Percentiles rank a stretch among this genome's conserved stretches.
phyloP scores from a whole-genome alignment of 2,113 vertebrate genomes.

The Corythaeola cristata region DNA sequence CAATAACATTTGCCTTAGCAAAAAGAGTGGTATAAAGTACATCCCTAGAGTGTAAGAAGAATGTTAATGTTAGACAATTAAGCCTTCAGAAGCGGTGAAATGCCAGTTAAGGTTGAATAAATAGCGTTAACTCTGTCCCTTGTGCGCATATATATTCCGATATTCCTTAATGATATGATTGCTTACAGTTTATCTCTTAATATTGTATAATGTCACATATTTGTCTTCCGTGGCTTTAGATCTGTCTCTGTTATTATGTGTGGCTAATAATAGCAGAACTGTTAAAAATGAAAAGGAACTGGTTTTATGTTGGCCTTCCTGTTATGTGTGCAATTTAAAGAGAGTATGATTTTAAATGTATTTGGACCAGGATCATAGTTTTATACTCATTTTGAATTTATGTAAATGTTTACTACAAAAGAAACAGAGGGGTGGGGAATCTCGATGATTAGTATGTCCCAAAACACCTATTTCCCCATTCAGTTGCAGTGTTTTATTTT shows the following conservation, averaged over 20 bases:
- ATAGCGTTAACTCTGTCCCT: background rate
- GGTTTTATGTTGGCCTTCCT: background rate
- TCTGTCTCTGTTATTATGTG: background rate
- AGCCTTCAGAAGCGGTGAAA: background rate
- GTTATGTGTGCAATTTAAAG: background rate
- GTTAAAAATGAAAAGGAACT: background rate
- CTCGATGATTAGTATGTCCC: background rate
- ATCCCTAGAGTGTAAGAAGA: background rate
- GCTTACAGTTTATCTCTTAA: background rate
- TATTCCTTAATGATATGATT: background rate
- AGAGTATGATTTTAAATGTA: background rate
- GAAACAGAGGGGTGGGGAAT: background rate
- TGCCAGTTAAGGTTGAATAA: background rate
- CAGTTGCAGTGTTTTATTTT: background rate
- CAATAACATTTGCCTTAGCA: background rate
- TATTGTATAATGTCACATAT: background rate
- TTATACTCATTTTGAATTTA: background rate
- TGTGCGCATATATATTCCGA: background rate
- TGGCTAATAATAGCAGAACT: background rate
- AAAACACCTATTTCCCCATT: background rate
- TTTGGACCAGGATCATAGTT: no score
- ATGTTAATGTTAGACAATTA: constrained; percentile 6
- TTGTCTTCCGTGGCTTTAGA: background rate
- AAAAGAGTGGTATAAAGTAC: background rate
- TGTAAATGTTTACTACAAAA: background rate